Evolutionary conservation across 2,888 invertebrate species (phyloP).

Genomic region (Eupithecia inturbata): DNA sequence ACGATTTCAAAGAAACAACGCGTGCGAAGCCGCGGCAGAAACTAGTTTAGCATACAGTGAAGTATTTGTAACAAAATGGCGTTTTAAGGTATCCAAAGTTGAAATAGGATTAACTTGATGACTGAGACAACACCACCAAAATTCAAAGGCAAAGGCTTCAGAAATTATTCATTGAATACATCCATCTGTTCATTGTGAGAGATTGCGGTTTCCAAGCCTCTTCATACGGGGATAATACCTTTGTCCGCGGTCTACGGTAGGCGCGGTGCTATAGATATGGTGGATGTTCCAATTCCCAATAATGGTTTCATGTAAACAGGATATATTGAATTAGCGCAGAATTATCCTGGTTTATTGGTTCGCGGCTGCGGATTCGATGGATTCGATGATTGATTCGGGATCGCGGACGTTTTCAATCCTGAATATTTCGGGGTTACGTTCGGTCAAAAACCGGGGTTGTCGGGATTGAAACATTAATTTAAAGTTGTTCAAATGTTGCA

Average conservation of each 20-base stretch:
- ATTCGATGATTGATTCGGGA: no score
- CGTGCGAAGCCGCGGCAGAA: no score
- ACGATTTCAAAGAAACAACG: no score
- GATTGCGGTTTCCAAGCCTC: constrained; percentile 32
- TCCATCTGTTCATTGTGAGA: constrained; percentile 9
- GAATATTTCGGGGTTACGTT: no score
- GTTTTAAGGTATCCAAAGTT: background rate
- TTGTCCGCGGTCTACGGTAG: constrained; percentile 16
- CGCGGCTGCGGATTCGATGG: no score
- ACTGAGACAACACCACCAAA: background rate
- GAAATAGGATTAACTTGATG: background rate
- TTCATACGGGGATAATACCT: constrained; percentile 31
- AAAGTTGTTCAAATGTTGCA: no score
- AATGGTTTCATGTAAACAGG: constrained; percentile 39
- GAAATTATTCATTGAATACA: constrained; percentile 3
- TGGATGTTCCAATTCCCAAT: constrained; percentile 19
- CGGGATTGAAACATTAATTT: no score
- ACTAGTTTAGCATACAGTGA: background rate
- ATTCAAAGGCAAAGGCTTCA: constrained; percentile 2
- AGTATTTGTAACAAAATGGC: background rate
- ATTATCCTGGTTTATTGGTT: constrained; percentile 29
- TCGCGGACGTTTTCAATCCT: no score
- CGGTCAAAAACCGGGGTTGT: no score
- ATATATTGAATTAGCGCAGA: constrained; percentile 33
- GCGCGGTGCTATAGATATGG: constrained; percentile 3